A percentile compares a stretch with the other conserved stretches of the same genome.
phyloP scores from a whole-genome alignment of 2,888 invertebrate genomes.

The Tenthredo amoena region DNA sequence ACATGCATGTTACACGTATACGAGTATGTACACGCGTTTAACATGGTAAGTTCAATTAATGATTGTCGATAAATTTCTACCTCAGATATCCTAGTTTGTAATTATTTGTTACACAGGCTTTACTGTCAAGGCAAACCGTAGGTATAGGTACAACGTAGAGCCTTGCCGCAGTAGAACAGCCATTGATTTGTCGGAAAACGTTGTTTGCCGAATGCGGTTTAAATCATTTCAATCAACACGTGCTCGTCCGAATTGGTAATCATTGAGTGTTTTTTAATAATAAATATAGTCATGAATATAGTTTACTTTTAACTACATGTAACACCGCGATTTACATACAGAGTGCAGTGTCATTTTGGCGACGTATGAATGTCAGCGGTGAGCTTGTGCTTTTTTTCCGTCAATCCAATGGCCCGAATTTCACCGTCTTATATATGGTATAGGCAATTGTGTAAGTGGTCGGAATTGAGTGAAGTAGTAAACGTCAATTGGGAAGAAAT shows the following conservation, averaged over 20 bases:
- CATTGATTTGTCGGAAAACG: constrained; percentile 31
- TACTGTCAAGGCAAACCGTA: background rate
- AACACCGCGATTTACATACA: background rate
- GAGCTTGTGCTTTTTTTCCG: background rate
- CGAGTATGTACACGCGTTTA: background rate
- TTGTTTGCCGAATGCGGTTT: constrained; percentile 33
- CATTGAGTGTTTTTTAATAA: background rate
- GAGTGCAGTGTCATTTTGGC: background rate
- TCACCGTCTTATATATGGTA: background rate
- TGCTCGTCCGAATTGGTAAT: constrained; percentile 15
- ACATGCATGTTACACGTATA: background rate
- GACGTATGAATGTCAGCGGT: background rate
- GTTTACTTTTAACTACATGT: background rate
- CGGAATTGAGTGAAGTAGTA: background rate
- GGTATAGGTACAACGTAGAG: background rate
- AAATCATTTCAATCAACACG: constrained; percentile 42
- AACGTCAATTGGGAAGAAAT: background rate
- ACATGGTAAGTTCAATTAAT: background rate
- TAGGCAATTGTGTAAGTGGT: constrained; percentile 12
- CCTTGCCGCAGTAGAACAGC: constrained; percentile 2
- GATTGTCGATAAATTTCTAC: background rate
- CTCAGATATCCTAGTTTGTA: constrained; percentile 12
- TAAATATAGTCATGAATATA: background rate
- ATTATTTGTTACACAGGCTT: constrained; percentile 16
- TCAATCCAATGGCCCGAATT: background rate